These are phyloP conservation scores for Callocephalon fimbriatum DNA, from an alignment of 2,113 vertebrate genomes.

Conservation along the genomic window DNA sequence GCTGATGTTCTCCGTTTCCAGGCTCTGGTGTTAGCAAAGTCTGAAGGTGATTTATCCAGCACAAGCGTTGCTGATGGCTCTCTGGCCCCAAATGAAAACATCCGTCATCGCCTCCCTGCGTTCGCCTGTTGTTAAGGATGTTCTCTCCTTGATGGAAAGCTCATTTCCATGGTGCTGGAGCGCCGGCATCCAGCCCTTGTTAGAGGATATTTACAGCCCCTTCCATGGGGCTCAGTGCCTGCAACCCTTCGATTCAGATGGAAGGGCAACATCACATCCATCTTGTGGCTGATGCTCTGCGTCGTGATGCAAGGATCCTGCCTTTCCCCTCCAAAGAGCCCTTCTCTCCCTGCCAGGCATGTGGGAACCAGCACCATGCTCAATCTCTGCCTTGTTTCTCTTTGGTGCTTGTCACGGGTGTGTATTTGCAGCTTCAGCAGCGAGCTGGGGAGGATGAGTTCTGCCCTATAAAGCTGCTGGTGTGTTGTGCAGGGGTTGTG, in stretches of 20 bases:
- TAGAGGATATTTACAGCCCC: neutral
- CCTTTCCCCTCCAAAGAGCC: neutral
- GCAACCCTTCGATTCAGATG: neutral
- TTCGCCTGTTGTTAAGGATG: neutral
- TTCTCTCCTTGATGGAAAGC: neutral
- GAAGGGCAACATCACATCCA: neutral
- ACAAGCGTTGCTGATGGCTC: neutral
- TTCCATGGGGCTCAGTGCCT: neutral
- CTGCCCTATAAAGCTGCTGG: neutral
- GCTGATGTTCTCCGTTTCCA: neutral
- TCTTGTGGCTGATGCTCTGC: neutral
- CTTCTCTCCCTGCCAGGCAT: neutral
- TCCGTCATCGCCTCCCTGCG: neutral
- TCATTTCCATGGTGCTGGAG: neutral
- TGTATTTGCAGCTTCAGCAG: rapidly evolving
- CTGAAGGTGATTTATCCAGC: slow-evolving; percentile 25
- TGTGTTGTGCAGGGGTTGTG: neutral
- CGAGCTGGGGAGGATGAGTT: neutral
- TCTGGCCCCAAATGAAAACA: neutral
- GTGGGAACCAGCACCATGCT: neutral
- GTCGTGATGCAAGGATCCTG: neutral
- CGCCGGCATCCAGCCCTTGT: rapidly evolving
- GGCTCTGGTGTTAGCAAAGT: neutral
- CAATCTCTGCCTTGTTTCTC: neutral
- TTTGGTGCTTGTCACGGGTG: neutral